Conservation (phyloP, 2,888 invertebrate genomes). For the Sipha maydis region DNA sequence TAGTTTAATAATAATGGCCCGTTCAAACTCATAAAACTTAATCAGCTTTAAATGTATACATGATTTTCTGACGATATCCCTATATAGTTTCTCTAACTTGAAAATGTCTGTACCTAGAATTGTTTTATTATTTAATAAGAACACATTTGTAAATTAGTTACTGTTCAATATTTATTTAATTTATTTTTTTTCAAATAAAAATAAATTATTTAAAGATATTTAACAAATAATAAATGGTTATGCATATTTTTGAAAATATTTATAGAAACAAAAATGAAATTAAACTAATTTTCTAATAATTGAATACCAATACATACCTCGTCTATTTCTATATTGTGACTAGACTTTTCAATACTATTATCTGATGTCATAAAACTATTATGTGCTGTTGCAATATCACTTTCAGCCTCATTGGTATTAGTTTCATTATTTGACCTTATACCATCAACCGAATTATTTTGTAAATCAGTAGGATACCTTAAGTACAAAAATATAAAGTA, state of each 20-base stretch:
- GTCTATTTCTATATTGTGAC: constrained; percentile 20
- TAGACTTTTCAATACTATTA: constrained; percentile 11
- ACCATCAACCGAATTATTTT: constrained; percentile 19
- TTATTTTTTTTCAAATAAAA: too few relatives aligned
- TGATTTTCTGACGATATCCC: too few relatives aligned
- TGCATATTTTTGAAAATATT: too few relatives aligned
- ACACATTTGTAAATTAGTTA: too few relatives aligned
- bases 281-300: not conserved
- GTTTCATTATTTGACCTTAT: constrained; percentile 30
- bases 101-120: not conserved
- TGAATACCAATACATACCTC: constrained; percentile 23
- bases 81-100: too few relatives aligned
- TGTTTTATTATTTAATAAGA: not conserved
- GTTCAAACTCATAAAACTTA: too few relatives aligned
- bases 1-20: too few relatives aligned
- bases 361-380: constrained; percentile 30
- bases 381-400: not conserved
- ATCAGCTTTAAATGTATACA: too few relatives aligned
- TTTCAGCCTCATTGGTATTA: constrained; percentile 18
- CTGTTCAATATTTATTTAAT: too few relatives aligned
- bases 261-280: too few relatives aligned
- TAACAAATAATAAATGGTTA: too few relatives aligned
- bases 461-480: not conserved
- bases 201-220: too few relatives aligned
- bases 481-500: not conserved